These are phyloP conservation scores for Tiliacea citrago DNA, from an alignment of 2,888 invertebrate species.

Conservation along the genomic window DNA sequence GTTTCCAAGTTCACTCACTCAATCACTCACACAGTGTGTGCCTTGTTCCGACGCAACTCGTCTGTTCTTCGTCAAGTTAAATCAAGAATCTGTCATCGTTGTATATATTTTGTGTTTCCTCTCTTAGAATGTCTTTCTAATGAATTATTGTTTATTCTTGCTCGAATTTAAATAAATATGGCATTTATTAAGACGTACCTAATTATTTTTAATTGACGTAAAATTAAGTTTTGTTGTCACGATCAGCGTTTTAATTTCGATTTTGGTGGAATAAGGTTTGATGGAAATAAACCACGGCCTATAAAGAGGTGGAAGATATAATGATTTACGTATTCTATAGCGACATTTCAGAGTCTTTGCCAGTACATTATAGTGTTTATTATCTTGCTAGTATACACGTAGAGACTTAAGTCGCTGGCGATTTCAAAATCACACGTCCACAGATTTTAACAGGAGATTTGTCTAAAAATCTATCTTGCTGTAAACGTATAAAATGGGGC, in stretches of 20 bases:
- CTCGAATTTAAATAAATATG: constrained; percentile 17
- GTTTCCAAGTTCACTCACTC: constrained; percentile 41
- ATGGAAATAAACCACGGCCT: too few species aligned
- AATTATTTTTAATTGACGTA: constrained; percentile 32
- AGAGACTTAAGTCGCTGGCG: too few species aligned
- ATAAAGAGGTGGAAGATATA: too few species aligned
- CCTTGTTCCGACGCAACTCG: constrained; percentile 26
- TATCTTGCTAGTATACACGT: too few species aligned
- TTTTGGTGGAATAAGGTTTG: not conserved
- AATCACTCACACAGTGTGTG: constrained; percentile 37
- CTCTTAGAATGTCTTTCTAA: constrained; percentile 2
- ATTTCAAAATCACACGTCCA: too few species aligned
- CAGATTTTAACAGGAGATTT: too few species aligned
- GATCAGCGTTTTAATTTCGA: constrained; percentile 26
- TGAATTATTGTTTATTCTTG: constrained; percentile 13
- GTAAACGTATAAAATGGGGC: too few species aligned
- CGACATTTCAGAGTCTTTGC: too few species aligned
- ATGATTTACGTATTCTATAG: too few species aligned
- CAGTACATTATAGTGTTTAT: too few species aligned
- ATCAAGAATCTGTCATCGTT: constrained; percentile 44
- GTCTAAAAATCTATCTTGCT: too few species aligned
- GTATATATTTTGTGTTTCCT: constrained; percentile 14
- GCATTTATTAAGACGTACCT: constrained; percentile 1
- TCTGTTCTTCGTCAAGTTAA: constrained; percentile 38
- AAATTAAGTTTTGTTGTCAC: constrained; percentile 20